A percentile compares a stretch with the other conserved stretches of the same genome.
Conservation (phyloP, 2,888 invertebrate genomes). For the Parnassius mnemosyne region DNA sequence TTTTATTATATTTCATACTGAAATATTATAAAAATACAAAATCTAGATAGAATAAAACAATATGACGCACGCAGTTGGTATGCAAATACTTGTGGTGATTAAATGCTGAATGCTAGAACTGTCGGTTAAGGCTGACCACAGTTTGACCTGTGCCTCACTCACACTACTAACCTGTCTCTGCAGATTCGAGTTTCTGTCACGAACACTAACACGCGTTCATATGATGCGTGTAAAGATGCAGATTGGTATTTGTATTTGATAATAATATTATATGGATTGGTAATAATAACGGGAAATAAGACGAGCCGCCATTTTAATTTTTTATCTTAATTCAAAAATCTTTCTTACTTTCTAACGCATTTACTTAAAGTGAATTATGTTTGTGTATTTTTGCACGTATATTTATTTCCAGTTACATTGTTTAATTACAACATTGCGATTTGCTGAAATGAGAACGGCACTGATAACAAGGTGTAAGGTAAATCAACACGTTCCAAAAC, state of each 20-base stretch:
- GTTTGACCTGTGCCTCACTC: conserved; percentile 46
- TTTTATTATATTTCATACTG: no score
- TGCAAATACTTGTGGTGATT: not conserved
- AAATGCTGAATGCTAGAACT: conserved; percentile 28
- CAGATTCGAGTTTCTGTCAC: conserved; percentile 13
- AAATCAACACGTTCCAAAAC: no score
- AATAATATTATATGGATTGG: conserved; percentile 20
- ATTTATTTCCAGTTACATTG: no score
- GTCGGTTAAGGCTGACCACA: conserved; percentile 38
- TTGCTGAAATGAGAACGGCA: no score
- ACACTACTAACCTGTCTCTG: conserved; percentile 29
- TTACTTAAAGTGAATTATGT: not conserved
- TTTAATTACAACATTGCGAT: no score
- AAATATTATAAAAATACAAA: no score
- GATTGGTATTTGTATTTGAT: conserved; percentile 6
- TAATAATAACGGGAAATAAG: conserved; percentile 19
- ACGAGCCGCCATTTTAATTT: conserved; percentile 15
- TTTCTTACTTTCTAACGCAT: conserved; percentile 1
- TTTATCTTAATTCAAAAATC: not conserved
- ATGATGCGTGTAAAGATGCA: conserved; percentile 19
- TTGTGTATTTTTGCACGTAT: no score
- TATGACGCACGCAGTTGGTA: not conserved
- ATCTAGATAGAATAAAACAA: no score
- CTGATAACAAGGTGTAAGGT: no score
- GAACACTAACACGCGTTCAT: conserved; percentile 3